Evolutionary conservation across 2,113 vertebrate genomes (phyloP).

Genomic region (Pleuronectes platessa): DNA sequence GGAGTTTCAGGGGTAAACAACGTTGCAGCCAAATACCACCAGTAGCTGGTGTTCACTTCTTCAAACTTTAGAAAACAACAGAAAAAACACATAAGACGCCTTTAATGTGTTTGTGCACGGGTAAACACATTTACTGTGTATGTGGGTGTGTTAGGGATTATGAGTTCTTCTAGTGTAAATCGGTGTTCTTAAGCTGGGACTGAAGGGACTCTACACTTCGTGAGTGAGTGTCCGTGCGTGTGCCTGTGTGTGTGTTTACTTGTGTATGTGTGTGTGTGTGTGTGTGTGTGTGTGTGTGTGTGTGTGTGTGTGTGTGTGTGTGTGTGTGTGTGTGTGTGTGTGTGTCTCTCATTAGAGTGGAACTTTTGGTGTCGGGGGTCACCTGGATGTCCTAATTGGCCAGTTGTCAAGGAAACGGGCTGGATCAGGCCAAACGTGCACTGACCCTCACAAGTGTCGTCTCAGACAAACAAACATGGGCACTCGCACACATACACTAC

Average conservation of each 20-base stretch:
- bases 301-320: neutral
- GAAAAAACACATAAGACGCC: too few relatives aligned
- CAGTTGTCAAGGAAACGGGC: slow-evolving; percentile 67
- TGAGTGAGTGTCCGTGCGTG: neutral
- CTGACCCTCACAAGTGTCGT: slow-evolving; percentile 47
- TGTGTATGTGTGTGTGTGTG: neutral
- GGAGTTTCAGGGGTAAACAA: too few relatives aligned
- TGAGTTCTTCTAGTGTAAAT: slow-evolving; percentile 10
- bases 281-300: slow-evolving; percentile 6
- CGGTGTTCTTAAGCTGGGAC: slow-evolving; percentile 13
- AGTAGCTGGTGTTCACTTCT: too few relatives aligned
- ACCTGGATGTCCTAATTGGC: slow-evolving; percentile 73
- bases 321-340: neutral
- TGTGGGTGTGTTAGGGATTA: slow-evolving; percentile 37
- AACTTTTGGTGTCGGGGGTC: slow-evolving; percentile 49
- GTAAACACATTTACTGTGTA: neutral
- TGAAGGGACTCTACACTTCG: neutral
- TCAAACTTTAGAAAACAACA: too few relatives aligned
- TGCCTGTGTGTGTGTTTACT: slow-evolving; percentile 12
- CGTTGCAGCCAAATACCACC: too few relatives aligned
- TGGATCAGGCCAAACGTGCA: slow-evolving; percentile 41
- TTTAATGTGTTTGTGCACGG: neutral
- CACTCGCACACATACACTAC: slow-evolving; percentile 5
- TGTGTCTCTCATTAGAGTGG: slow-evolving; percentile 58
- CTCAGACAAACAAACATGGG: slow-evolving; percentile 40